Evolutionary conservation across 2,888 invertebrate species (phyloP).

Genomic region (Auanema sp.): DNA sequence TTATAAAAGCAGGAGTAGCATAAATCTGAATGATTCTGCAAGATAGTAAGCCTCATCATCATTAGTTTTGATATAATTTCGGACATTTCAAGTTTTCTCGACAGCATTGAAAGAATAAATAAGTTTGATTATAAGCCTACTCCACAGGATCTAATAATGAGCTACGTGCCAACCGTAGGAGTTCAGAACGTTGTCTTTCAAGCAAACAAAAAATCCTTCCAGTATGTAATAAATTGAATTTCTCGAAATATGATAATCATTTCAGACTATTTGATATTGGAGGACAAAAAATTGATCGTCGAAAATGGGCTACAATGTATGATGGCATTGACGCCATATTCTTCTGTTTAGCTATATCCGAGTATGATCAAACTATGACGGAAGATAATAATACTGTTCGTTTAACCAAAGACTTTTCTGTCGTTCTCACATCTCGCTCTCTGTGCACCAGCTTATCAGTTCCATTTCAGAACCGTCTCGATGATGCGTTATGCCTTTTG

Average conservation of each 20-base stretch:
- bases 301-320: slow-evolving; percentile 53
- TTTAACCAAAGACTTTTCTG: background rate
- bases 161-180: slow-evolving; percentile 57
- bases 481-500: slow-evolving; percentile 43
- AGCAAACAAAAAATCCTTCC: slow-evolving; percentile 43
- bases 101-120: slow-evolving; percentile 44
- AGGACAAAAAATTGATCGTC: slow-evolving; percentile 45
- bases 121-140: slow-evolving; percentile 41
- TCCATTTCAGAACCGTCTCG: slow-evolving; percentile 42
- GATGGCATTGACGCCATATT: slow-evolving; percentile 58
- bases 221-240: slow-evolving; percentile 31
- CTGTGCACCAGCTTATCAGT: background rate
- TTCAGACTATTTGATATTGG: slow-evolving; percentile 48
- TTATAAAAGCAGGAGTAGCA: slow-evolving; percentile 41
- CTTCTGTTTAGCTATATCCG: slow-evolving; percentile 54
- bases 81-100: slow-evolving; percentile 44
- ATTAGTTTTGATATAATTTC: background rate
- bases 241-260: background rate
- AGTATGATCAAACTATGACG: slow-evolving; percentile 52
- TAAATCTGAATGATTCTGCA: slow-evolving; percentile 54
- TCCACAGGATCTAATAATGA: slow-evolving; percentile 52
- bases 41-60: slow-evolving; percentile 34
- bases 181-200: slow-evolving; percentile 51
- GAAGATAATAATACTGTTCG: slow-evolving; percentile 40
- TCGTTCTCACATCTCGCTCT: background rate